phyloP scores from a whole-genome alignment of 2,797 vertebrate genomes.

The Mustela erminea region DNA sequence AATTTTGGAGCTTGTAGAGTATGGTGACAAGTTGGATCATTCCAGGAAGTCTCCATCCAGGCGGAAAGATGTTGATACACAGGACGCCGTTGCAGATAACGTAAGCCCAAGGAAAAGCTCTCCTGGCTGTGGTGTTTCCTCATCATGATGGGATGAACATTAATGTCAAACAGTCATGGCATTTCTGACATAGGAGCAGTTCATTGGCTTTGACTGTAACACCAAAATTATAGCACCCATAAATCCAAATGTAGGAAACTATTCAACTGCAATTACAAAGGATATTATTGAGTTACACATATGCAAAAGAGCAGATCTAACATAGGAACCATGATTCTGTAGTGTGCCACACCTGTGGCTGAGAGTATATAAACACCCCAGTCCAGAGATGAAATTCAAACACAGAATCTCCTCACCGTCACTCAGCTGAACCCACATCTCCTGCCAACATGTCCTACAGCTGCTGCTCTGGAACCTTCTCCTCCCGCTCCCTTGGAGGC shows the following conservation, averaged over 20 bases:
- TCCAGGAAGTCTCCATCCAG: neutral
- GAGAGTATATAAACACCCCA: neutral
- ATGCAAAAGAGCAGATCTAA: neutral
- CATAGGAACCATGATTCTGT: neutral
- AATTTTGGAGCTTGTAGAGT: neutral
- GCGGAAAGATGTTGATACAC: neutral
- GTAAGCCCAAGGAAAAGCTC: neutral
- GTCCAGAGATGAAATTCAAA: neutral
- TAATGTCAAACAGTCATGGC: neutral
- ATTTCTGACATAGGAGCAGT: constrained; percentile 27
- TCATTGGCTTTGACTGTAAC: neutral
- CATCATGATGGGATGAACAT: neutral
- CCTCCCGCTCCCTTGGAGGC: neutral
- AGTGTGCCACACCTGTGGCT: constrained; percentile 5
- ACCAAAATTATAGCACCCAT: constrained; percentile 19
- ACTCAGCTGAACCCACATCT: neutral
- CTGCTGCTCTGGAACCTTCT: constrained; percentile 38
- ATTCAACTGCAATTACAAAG: constrained; percentile 51
- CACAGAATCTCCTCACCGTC: neutral
- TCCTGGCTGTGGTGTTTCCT: neutral
- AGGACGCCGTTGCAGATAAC: neutral
- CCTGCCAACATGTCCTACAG: neutral
- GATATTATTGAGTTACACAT: neutral
- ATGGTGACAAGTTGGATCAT: neutral
- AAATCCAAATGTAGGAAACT: neutral